phyloP scores from a whole-genome alignment of 2,888 invertebrate species.

The Phania funesta region DNA sequence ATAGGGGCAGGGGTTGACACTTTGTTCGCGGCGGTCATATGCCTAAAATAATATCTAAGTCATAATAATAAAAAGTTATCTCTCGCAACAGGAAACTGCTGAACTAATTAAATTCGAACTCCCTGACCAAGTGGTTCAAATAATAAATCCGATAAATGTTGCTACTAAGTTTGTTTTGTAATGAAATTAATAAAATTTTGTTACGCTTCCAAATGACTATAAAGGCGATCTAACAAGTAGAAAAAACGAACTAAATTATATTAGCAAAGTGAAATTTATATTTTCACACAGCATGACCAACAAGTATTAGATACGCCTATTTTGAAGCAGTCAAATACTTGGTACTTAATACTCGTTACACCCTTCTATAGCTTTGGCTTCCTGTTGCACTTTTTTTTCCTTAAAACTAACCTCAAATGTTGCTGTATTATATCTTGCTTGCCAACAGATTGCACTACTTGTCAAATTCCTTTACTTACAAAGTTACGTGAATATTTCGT shows the following conservation, averaged over 20 bases:
- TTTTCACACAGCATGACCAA: constrained; percentile 72
- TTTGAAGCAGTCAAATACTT: constrained; percentile 6
- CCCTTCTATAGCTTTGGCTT: constrained; percentile 34
- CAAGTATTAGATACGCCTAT: constrained; percentile 70
- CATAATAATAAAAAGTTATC: too few species aligned
- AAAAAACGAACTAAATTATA: constrained; percentile 1
- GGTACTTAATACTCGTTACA: background rate
- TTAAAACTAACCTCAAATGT: background rate
- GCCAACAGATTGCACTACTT: background rate
- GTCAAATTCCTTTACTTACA: background rate
- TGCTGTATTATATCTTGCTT: background rate
- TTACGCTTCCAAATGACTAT: too few species aligned
- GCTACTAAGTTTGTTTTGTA: too few species aligned
- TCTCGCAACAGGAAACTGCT: too few species aligned
- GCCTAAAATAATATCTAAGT: too few species aligned
- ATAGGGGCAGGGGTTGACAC: too few species aligned
- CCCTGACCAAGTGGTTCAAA: too few species aligned
- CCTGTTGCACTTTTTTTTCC: constrained; percentile 16
- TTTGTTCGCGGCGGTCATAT: too few species aligned
- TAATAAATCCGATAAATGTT: too few species aligned
- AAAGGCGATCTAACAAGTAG: too few species aligned
- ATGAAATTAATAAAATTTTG: too few species aligned
- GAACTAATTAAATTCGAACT: too few species aligned
- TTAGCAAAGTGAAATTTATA: constrained; percentile 18
- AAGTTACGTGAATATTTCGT: constrained; percentile 51